Conservation (phyloP, 1,140 invertebrate species). For the Acyrthosiphon pisum region DNA sequence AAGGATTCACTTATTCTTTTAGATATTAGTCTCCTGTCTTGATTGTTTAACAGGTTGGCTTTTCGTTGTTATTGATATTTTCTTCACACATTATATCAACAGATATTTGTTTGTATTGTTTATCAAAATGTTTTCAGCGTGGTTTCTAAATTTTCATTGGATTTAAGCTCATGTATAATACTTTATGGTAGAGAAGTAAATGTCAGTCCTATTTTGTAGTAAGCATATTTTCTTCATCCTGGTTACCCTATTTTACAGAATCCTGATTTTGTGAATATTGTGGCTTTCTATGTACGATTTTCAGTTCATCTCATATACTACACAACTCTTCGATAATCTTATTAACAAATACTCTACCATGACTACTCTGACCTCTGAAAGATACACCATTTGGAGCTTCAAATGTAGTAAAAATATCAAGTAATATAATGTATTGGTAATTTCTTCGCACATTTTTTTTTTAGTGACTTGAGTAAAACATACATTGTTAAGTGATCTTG, state of each 20-base stretch:
- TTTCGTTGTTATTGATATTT: too few relatives aligned
- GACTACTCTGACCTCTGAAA: not conserved
- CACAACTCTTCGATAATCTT: not conserved
- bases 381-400: not conserved
- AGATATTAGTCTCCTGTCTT: too few relatives aligned
- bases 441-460: not conserved
- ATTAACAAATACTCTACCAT: not conserved
- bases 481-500: not conserved
- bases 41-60: too few relatives aligned
- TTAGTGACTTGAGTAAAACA: not conserved
- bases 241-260: not conserved
- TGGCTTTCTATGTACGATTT: not conserved
- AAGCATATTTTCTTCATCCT: not conserved
- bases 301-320: not conserved
- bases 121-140: too few relatives aligned
- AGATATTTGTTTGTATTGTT: too few relatives aligned
- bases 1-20: too few relatives aligned
- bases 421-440: not conserved
- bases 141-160: too few relatives aligned
- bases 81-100: too few relatives aligned
- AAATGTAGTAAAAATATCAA: not conserved
- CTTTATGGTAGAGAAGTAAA: too few relatives aligned
- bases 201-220: too few relatives aligned
- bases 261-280: not conserved
- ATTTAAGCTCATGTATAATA: too few relatives aligned